Evolutionary conservation across 2,888 invertebrate genomes (phyloP).

Genomic region (Phortica magna): DNA sequence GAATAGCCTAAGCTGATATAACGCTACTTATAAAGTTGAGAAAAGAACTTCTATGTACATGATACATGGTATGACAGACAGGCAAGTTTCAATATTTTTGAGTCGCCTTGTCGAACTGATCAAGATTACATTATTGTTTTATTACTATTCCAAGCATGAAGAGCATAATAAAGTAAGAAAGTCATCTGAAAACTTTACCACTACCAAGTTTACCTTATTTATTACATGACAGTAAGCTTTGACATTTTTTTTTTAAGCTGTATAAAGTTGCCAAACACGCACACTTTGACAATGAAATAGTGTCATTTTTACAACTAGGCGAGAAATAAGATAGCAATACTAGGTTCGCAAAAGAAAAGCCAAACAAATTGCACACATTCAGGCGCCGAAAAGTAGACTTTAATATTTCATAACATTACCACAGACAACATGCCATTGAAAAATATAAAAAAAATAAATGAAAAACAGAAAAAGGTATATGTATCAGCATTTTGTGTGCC

Average conservation of each 20-base stretch:
- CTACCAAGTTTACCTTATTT: conserved; percentile 23
- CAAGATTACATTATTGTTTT: no score
- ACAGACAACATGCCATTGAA: not conserved
- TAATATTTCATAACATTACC: conserved; percentile 35
- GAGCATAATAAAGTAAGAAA: not conserved
- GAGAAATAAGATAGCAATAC: conserved; percentile 7
- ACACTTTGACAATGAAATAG: conserved; percentile 31
- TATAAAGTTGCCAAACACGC: not conserved
- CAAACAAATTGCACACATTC: conserved; percentile 24
- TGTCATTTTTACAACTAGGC: conserved; percentile 1
- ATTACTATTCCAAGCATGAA: not conserved
- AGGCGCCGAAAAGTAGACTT: conserved; percentile 25
- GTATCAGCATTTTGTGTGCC: not conserved
- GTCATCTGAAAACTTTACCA: not conserved
- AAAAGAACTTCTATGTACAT: no score
- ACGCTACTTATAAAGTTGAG: no score
- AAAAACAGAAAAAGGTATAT: not conserved
- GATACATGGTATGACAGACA: no score
- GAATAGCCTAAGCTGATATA: no score
- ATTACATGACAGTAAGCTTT: conserved; percentile 29
- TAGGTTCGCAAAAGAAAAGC: not conserved
- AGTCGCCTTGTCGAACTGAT: no score
- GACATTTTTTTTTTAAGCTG: conserved; percentile 26
- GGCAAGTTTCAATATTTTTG: no score
- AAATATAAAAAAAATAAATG: not conserved